Base-by-base conservation (phyloP, 2,888 invertebrate genomes). In the Colletes collaris region DNA sequence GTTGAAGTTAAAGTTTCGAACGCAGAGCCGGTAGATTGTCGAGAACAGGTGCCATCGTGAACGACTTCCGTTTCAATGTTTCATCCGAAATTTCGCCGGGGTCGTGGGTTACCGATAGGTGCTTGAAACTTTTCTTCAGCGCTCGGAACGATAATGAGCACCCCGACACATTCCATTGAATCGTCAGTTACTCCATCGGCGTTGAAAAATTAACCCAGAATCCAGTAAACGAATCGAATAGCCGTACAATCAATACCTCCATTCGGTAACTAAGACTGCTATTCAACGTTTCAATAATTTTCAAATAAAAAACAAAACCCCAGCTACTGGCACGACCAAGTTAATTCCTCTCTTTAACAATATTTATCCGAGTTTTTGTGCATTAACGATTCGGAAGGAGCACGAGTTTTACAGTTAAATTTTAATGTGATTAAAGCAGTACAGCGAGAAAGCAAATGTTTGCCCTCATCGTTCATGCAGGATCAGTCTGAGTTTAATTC, bases 41-140 rank as follows among this genome's bases (percentile, higher is more conserved):
- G 71, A 13, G 49, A 37, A 44, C 76, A 71, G 71, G 55, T 56
- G 71, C 60, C 55, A 62, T 71, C n/a, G 62, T 44, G 19, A 62
- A 62, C 55, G 44, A 66, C 37, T 50, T 1, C 16, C 13, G 8
- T 66, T n/a, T 27, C 40, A 60, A n/a, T 37, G 60, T 71, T 64
- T 44, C 59, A n/a, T 50, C 50, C 59, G 16, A 50, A 71, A 56
- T 66, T 55, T 65, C 19, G 0, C 44, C 4, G 50, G 53, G 59
- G 16, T 63, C n/a, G 50, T 52, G 40, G 40, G 56, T 35, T 27
- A 10, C 63, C 49, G 11, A 46, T 60, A 40, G 49, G 49, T 40
- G 35, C 46, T 62, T 16, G 44, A 53, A 76, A 70, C 27, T 27
- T 27, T 27, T 27, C 27, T 27, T 27, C 27, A 1, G 27, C 27